Evolutionary conservation across 2,113 vertebrate species (phyloP), one percentile per base, ranked within the genome.

Genomic region (Eretmochelys imbricata): DNA sequence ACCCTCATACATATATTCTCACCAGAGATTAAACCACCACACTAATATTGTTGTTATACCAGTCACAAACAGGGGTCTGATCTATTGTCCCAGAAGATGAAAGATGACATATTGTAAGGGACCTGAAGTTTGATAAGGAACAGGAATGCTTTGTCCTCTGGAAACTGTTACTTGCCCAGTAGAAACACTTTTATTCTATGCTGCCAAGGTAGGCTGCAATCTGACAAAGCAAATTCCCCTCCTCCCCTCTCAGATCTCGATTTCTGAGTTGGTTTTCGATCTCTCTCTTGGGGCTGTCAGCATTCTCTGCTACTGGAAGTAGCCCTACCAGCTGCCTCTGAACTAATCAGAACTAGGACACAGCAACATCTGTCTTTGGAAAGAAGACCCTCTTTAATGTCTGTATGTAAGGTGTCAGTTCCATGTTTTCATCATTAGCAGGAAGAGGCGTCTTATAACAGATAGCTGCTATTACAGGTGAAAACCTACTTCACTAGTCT

Each of bases 251-350:
- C 35, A n/a, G 84, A 38, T 80, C 53, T 75, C 53, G 81, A 49
- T 19, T 51, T 93, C 91, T 82, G n/a, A 59, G 75, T 35, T 95
- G 53, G 72, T 25, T 93, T 95, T 86, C 57, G 53, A 89, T 88
- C 53, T 85, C 80, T 89, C 87, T 85, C 19, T 78, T 89, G 75
- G 87, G 62, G 75, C 79, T 65, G 6, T 85, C 80, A 65, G 19
- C 91, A 46, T 93, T 93, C 93, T 31, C 84, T 95, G 76, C 49
- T 65, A 19, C 55, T 84, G 48, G 75, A 79, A 88, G 14, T 91
- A 93, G 85, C 88, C 93, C 65, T 89, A 57, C 50, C 75, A 89
- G 38, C 81, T 79, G 51, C 57, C 79, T 83, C 89, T 51, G 10
- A 42, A 85, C 92, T 84, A 85, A 51, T 76, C 91, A 1, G 57